Percentiles rank a stretch among this genome's conserved stretches.
These are phyloP conservation scores for Phytoseiulus persimilis DNA, from an alignment of 2,888 invertebrate genomes.

Conservation along the genomic window DNA sequence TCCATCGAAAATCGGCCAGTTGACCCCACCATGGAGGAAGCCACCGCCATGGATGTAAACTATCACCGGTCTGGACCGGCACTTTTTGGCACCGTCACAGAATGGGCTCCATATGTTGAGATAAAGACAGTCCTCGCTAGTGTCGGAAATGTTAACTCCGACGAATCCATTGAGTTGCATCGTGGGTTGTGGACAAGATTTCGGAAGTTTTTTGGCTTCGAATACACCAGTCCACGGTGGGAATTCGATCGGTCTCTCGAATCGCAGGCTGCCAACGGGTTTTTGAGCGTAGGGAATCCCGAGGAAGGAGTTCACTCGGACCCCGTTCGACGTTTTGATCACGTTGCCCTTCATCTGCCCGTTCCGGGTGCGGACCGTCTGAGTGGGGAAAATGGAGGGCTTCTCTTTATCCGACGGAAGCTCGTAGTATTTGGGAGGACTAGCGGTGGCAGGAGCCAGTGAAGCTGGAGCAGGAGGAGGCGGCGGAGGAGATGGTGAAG, in stretches of 20 bases:
- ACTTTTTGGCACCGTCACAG: constrained; percentile 36
- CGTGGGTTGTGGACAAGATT: constrained; percentile 36
- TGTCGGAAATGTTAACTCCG: constrained; percentile 6
- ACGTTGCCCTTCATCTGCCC: constrained; percentile 28
- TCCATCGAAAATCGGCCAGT: constrained; percentile 53
- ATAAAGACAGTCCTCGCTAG: constrained; percentile 68
- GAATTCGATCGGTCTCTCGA: constrained; percentile 19
- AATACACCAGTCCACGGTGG: constrained; percentile 24
- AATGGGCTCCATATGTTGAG: constrained; percentile 71
- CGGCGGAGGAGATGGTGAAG: not conserved
- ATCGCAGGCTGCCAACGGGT: constrained; percentile 8
- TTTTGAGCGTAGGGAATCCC: constrained; percentile 38
- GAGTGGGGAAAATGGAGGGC: constrained; percentile 15
- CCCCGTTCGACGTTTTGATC: not conserved
- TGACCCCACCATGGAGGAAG: constrained; percentile 45
- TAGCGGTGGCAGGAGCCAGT: not conserved
- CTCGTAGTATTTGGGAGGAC: constrained; percentile 17
- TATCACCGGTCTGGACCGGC: constrained; percentile 59
- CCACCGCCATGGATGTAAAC: constrained; percentile 53
- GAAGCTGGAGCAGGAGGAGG: not conserved
- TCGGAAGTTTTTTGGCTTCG: constrained; percentile 26
- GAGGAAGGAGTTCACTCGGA: constrained; percentile 22
- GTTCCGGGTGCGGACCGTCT: constrained; percentile 14
- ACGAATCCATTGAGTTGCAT: constrained; percentile 25
- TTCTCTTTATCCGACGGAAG: constrained; percentile 8